Conservation (phyloP, 2,888 invertebrate genomes). For the Orthosia incerta region DNA sequence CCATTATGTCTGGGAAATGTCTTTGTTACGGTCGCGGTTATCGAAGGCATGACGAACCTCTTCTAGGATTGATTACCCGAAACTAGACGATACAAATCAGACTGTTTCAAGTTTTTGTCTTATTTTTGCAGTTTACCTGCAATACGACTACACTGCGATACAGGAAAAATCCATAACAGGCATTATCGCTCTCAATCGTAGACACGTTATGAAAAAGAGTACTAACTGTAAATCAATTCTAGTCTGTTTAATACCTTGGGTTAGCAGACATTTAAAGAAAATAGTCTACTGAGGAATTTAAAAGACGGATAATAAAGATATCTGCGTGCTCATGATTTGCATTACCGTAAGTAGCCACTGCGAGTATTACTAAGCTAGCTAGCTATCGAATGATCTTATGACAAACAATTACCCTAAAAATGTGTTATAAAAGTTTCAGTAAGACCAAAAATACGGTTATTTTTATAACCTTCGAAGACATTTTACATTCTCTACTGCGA, state of each 20-base stretch:
- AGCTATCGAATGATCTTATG: neutral
- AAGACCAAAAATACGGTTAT: constrained; percentile 30
- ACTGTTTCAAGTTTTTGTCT: too few species aligned
- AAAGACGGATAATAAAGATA: neutral
- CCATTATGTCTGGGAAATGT: too few species aligned
- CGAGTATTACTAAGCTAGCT: neutral
- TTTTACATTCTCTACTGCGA: constrained; percentile 28
- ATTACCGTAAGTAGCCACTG: neutral
- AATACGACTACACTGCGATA: too few species aligned
- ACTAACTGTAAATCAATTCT: neutral
- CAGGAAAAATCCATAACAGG: too few species aligned
- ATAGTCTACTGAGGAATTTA: too few species aligned
- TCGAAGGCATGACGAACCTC: too few species aligned
- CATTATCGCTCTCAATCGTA: neutral
- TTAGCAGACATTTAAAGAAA: neutral
- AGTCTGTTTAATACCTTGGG: neutral
- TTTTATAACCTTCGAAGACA: constrained; percentile 45
- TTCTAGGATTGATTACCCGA: too few species aligned
- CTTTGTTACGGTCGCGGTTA: too few species aligned
- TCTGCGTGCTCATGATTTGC: neutral
- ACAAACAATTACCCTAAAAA: constrained; percentile 25
- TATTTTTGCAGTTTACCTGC: too few species aligned
- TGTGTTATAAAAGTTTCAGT: constrained; percentile 26
- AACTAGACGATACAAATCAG: too few species aligned
- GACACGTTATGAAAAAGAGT: neutral